Evolutionary conservation across 2,113 vertebrate species (phyloP).

Genomic region (Rattus rattus): DNA sequence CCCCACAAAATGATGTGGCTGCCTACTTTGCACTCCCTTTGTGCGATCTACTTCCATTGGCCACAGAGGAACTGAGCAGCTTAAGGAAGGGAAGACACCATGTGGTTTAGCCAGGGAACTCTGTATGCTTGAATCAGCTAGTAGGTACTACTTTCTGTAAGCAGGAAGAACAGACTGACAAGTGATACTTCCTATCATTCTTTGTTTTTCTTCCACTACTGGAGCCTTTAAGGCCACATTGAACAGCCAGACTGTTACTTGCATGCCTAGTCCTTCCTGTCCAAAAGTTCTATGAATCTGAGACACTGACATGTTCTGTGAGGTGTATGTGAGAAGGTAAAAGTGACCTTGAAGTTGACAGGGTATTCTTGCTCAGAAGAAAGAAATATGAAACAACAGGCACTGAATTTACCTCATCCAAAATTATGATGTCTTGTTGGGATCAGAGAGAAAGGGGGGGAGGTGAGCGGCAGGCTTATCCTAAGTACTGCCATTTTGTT

Average conservation of each 20-base stretch:
- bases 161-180: slow-evolving; percentile 14
- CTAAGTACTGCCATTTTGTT: not conserved
- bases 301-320: not conserved
- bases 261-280: slow-evolving; percentile 28
- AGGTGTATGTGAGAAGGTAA: slow-evolving; percentile 45
- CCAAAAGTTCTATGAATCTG: slow-evolving; percentile 59
- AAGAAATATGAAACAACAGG: slow-evolving; percentile 61
- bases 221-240: slow-evolving; percentile 60
- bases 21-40: not conserved
- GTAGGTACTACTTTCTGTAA: slow-evolving; percentile 45
- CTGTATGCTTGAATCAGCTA: slow-evolving; percentile 1
- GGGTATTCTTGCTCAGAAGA: slow-evolving; percentile 22
- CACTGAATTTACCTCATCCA: slow-evolving; percentile 17
- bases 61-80: slow-evolving; percentile 52
- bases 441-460: too few species aligned
- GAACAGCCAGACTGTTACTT: slow-evolving; percentile 70
- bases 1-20: not conserved
- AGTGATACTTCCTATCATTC: slow-evolving; percentile 44
- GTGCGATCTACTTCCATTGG: slow-evolving; percentile 50
- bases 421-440: too few species aligned
- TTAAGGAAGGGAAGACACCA: slow-evolving; percentile 30
- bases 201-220: not conserved
- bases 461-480: not conserved
- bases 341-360: not conserved
- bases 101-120: slow-evolving; percentile 33